A percentile compares a stretch with the other conserved stretches of the same genome.
phyloP scores from a whole-genome alignment of 2,888 invertebrate genomes.

The Oscheius sp. region DNA sequence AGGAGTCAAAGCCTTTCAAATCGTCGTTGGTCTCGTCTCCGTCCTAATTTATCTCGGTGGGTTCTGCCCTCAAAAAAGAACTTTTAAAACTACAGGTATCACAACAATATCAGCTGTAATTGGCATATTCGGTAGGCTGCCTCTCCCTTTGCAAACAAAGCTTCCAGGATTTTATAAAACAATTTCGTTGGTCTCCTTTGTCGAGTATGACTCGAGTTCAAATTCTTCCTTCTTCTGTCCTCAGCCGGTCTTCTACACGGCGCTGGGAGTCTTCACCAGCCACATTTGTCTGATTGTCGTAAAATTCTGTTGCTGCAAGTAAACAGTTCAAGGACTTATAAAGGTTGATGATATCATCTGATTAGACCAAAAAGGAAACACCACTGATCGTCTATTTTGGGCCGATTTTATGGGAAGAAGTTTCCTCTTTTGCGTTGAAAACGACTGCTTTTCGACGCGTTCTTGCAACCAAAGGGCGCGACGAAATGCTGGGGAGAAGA shows the following conservation, averaged over 20 bases:
- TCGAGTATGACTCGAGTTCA: constrained; percentile 44
- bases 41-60: constrained; percentile 48
- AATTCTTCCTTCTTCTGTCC: constrained; percentile 49
- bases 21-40: constrained; percentile 53
- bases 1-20: constrained; percentile 56
- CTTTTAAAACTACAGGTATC: too few relatives aligned
- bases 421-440: too few relatives aligned
- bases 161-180: constrained; percentile 54
- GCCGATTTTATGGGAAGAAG: too few relatives aligned
- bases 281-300: constrained; percentile 54
- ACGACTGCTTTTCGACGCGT: not conserved
- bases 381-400: not conserved
- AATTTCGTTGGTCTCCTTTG: constrained; percentile 47
- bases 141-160: not conserved
- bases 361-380: too few relatives aligned
- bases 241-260: constrained; percentile 50
- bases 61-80: too few relatives aligned
- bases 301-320: constrained; percentile 58
- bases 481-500: not conserved
- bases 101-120: constrained; percentile 45
- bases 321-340: not conserved
- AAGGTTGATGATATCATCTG: not conserved
- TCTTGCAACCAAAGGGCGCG: not conserved
- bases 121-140: constrained; percentile 46
- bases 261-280: constrained; percentile 47